Base-by-base conservation (phyloP, 2,113 vertebrate species). In the Alouatta palliata region DNA sequence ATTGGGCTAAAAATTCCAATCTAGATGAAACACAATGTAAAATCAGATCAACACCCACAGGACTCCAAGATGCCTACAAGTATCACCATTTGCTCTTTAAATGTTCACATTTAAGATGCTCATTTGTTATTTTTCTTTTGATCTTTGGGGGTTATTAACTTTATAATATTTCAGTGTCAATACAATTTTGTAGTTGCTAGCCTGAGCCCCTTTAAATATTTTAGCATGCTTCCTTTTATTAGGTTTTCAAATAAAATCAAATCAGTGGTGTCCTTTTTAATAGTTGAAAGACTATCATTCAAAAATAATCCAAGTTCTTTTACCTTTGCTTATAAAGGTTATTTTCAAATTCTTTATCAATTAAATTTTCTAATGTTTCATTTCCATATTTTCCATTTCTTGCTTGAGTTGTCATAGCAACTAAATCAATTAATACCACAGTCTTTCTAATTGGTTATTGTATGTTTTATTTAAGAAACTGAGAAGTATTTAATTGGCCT, bases 241-340 rank as follows among this genome's bases (percentile, higher is more conserved):
- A 64, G 52, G 23, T 90, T 91, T 93, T 94, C 54, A 90, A 47
- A 30, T 86, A 76, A 95, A 81, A 40, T 91, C 52, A 90, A 64
- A 89, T 70, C 20, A 40, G 5, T 56, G 17, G 35, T 86, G 66
- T 14, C 54, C 27, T 56, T 47, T 17, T 84, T 83, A 49, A 40
- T 71, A n/a, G 47, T 21, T 94, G 49, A 80, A 91, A 91, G 7
- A 37, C 9, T 30, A 8, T 64, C 68, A 56, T 79, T 83, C 96
- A 70, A 71, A 13, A 88, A 91, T n/a, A 8, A 80, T 43, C 20
- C 5, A 16, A 23, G 21, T 79, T 73, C 9, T 70, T 84, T 82
- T 32, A n/a, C 21, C 14, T 84, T 85, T 49, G 21, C 8, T 56
- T 66, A 49, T 21, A 61, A 47, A 87, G 5, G 14, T 43, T 66